Percentiles rank a stretch among this genome's conserved stretches.
phyloP scores from a whole-genome alignment of 2,888 invertebrate genomes.

The Monopis laevigella region DNA sequence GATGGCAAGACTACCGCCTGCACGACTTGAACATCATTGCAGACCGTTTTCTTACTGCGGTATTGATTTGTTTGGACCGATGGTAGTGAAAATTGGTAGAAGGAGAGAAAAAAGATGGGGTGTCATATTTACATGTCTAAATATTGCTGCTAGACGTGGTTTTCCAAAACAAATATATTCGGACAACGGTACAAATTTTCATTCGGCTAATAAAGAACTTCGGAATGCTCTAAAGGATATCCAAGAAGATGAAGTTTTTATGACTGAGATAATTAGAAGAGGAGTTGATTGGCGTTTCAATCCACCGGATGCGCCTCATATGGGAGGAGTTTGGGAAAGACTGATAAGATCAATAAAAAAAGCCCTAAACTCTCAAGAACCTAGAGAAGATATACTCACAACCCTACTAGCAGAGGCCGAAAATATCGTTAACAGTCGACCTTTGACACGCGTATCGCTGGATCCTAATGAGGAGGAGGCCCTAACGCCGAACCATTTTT shows the following conservation, averaged over 20 bases:
- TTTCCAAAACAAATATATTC: slow-evolving; percentile 15
- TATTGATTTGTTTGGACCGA: too few species aligned
- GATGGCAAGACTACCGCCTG: too few species aligned
- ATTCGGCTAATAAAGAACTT: slow-evolving; percentile 16
- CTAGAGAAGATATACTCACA: too few species aligned
- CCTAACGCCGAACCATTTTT: slow-evolving; percentile 25
- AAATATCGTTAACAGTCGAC: slow-evolving; percentile 20
- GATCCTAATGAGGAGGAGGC: slow-evolving; percentile 20
- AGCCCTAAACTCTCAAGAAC: too few species aligned
- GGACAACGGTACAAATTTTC: slow-evolving; percentile 20
- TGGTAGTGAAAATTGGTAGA: too few species aligned
- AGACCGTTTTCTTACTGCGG: too few species aligned
- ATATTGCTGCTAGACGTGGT: slow-evolving; percentile 15
- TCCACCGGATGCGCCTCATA: slow-evolving; percentile 15
- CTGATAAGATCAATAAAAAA: slow-evolving; percentile 15
- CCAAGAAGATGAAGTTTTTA: not conserved
- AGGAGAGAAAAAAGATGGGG: too few species aligned
- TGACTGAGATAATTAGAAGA: too few species aligned
- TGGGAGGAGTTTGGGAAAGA: slow-evolving; percentile 19
- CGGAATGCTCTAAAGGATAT: not conserved
- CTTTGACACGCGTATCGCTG: slow-evolving; percentile 23
- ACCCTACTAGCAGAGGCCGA: slow-evolving; percentile 14
- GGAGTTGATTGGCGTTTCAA: slow-evolving; percentile 16
- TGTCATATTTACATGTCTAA: too few species aligned
- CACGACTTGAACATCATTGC: too few species aligned